Percentiles rank a stretch among this genome's conserved stretches.
These are phyloP conservation scores for Moxostoma hubbsi DNA, from an alignment of 2,797 vertebrate species.

Conservation along the genomic window DNA sequence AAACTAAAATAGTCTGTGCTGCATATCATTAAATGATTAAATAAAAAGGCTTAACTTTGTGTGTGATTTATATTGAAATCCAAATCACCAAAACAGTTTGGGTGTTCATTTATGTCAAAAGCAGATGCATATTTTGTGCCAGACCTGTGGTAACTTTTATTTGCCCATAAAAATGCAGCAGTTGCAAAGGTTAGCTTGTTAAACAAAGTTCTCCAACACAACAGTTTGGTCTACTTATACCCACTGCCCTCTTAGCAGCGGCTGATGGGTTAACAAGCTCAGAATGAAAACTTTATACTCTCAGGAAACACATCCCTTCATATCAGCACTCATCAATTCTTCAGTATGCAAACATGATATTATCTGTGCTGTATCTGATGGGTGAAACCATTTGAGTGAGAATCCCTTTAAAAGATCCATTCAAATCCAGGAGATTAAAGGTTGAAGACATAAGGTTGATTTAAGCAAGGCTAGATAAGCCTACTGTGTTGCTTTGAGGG, in stretches of 20 bases:
- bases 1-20: background rate
- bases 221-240: conserved; percentile 5
- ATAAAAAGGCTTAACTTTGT: background rate
- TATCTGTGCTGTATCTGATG: background rate
- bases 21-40: background rate
- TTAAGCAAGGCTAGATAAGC: conserved; percentile 32
- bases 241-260: conserved; percentile 8
- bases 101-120: conserved; percentile 8
- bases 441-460: conserved; percentile 18
- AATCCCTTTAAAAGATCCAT: conserved; percentile 12
- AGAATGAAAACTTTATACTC: background rate
- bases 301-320: conserved; percentile 7
- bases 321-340: conserved; percentile 32
- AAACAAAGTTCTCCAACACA: conserved; percentile 44
- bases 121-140: conserved; percentile 32
- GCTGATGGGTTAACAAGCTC: conserved; percentile 15
- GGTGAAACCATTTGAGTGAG: conserved; percentile 11
- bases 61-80: background rate
- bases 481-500: conserved; percentile 22
- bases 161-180: conserved; percentile 33
- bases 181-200: conserved; percentile 47
- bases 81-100: background rate
- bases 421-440: conserved; percentile 44
- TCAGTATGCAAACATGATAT: conserved; percentile 23
- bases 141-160: conserved; percentile 32